Evolutionary conservation across 2,113 vertebrate genomes (phyloP), one percentile per base, ranked within the genome.

Genomic region (Heterochromis multidens): DNA sequence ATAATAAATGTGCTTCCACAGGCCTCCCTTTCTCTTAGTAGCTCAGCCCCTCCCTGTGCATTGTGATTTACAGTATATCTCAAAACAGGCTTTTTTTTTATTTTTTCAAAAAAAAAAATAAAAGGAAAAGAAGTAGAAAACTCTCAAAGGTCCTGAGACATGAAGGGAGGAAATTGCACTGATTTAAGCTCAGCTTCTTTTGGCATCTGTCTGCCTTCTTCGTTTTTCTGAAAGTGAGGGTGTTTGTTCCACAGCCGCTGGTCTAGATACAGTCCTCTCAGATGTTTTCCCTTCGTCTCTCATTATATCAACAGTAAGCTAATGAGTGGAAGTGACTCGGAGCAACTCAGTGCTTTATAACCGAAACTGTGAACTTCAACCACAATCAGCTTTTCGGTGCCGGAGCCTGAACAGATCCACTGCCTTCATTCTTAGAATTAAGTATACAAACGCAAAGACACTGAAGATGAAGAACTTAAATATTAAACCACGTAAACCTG

Each of bases 131-230:
- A 60, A 83, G 86, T 87, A 74, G 72, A 93, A 89, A 90, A 90
- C 80, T 91, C 82, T 16, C 59, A 91, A 86, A 89, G 79, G 78
- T 85, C 83, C 83, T 87, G 74, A 91, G 86, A 92, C 82, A 40
- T 77, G 83, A 91, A 81, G 82, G 80, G 84, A 92, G 93, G 93
- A 95, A 95, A 93, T 93, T 94, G 90, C 93, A 91, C 85, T 94
- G 93, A 96, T 95, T 95, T 92, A 94, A 91, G 76, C 84, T 88
- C 74, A 89, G 92, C 93, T 91, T 89, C 81, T 91, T 91, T 81
- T 91, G 89, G 91, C 94, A 87, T 92, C 79, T 81, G 65, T 90
- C 70, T 54, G 31, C 88, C 57, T 79, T 17, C 58, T 90, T 89
- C 35, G 7, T 80, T 89, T 93, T 88, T 88, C 85, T 89, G 62